Percentiles rank a stretch among this genome's conserved stretches.
Evolutionary conservation across 2,113 vertebrate species (phyloP).

Genomic region (Poecilia latipinna): DNA sequence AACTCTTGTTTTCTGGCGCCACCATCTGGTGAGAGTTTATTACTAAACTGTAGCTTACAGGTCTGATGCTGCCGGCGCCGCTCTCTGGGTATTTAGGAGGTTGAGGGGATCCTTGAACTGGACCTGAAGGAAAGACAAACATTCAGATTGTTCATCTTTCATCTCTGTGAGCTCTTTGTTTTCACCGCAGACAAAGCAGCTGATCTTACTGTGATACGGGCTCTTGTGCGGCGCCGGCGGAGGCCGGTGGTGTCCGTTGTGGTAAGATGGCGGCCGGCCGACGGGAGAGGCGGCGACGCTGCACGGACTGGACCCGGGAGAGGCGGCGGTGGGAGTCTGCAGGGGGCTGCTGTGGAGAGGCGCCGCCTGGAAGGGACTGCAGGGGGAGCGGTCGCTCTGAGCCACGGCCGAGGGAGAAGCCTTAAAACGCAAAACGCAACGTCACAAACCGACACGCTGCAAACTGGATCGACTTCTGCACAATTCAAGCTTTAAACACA

Average conservation of each 20-base stretch:
- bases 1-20: not conserved
- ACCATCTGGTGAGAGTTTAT: not conserved
- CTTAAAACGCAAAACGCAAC: constrained; percentile 30
- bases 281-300: constrained; percentile 67
- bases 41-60: constrained; percentile 65
- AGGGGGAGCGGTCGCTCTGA: constrained; percentile 50
- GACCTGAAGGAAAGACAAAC: constrained; percentile 49
- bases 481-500: no score
- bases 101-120: constrained; percentile 65
- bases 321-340: constrained; percentile 69
- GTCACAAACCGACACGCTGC: not conserved
- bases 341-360: constrained; percentile 76
- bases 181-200: not conserved
- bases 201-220: constrained; percentile 69
- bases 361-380: constrained; percentile 60
- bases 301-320: constrained; percentile 71
- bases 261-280: constrained; percentile 65
- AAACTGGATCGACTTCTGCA: no score
- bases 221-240: constrained; percentile 64
- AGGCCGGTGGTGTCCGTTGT: constrained; percentile 74
- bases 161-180: no score
- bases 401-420: constrained; percentile 58
- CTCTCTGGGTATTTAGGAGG: constrained; percentile 78
- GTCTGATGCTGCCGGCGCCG: constrained; percentile 69
- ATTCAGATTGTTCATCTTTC: no score